Percentiles rank a stretch among this genome's conserved stretches.
These are phyloP conservation scores for Phoxinus phoxinus DNA, from an alignment of 2,113 vertebrate species.

Conservation along the genomic window DNA sequence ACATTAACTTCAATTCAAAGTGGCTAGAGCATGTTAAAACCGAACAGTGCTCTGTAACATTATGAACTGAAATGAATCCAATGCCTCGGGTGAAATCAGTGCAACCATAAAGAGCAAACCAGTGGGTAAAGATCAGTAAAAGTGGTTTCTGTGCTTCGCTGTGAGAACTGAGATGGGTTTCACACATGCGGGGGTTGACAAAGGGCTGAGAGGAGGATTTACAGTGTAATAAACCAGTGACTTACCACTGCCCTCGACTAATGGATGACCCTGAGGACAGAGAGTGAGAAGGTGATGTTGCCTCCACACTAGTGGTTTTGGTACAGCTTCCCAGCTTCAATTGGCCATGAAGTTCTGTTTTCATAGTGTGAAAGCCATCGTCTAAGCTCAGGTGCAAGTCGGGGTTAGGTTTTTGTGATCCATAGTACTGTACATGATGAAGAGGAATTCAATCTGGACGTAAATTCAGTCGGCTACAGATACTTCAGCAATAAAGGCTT, in stretches of 20 bases:
- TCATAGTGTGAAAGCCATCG: not conserved
- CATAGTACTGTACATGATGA: constrained; percentile 16
- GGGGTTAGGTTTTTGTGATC: not conserved
- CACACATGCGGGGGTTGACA: constrained; percentile 36
- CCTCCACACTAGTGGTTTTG: constrained; percentile 11
- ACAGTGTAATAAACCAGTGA: constrained; percentile 37
- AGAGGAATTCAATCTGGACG: not conserved
- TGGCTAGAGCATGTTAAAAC: not conserved
- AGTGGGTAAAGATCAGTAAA: not conserved
- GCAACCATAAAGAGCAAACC: not conserved
- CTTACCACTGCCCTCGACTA: constrained; percentile 25
- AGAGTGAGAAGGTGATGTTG: not conserved
- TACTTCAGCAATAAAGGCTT: not conserved
- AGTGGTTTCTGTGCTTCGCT: not conserved
- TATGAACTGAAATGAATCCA: not conserved
- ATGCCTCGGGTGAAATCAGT: not conserved
- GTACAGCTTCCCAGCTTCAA: not conserved
- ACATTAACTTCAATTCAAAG: not conserved
- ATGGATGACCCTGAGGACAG: constrained; percentile 25
- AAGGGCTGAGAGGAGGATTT: constrained; percentile 30
- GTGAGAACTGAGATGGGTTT: constrained; percentile 24
- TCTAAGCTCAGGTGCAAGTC: constrained; percentile 1
- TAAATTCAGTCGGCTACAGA: not conserved
- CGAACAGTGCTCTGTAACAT: not conserved
- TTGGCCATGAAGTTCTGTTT: not conserved